These are phyloP conservation scores for Carollia perspicillata DNA, from an alignment of 2,113 vertebrate genomes.

Conservation along the genomic window DNA sequence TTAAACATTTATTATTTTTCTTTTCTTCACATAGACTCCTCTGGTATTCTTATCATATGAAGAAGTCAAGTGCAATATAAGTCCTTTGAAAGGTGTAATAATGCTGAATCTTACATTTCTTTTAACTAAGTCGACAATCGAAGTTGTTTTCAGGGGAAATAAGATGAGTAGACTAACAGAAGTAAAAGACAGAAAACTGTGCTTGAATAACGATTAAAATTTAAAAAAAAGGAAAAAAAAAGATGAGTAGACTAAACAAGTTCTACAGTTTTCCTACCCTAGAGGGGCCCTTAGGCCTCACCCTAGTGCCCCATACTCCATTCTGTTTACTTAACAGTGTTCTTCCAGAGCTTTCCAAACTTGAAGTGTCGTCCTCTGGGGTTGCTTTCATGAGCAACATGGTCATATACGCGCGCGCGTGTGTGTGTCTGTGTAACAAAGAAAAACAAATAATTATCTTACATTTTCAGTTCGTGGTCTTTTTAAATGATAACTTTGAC, in stretches of 20 bases:
- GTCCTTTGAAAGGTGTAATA: not conserved
- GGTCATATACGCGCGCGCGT: not conserved
- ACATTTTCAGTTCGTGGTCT: not conserved
- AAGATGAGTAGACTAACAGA: not conserved
- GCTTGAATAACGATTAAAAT: too few relatives aligned
- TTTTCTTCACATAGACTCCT: not conserved
- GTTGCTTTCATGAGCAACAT: not conserved
- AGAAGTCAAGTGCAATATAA: not conserved
- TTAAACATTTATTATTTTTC: not conserved
- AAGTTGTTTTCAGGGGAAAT: constrained; percentile 8
- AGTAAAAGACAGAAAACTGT: too few relatives aligned
- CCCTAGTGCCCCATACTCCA: not conserved
- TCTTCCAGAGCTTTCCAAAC: not conserved
- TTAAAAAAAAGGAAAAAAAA: too few relatives aligned
- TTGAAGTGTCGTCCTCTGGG: not conserved
- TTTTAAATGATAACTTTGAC: not conserved
- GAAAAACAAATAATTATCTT: not conserved
- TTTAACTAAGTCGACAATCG: not conserved
- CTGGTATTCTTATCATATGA: not conserved
- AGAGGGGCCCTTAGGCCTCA: not conserved
- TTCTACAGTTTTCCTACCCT: not conserved
- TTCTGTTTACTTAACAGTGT: not conserved
- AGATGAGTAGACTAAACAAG: not conserved
- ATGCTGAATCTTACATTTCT: not conserved
- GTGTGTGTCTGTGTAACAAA: not conserved